Percentiles rank a stretch among this genome's conserved stretches.
These are phyloP conservation scores for Chaenocephalus aceratus DNA, from an alignment of 2,113 vertebrate species.

Conservation along the genomic window DNA sequence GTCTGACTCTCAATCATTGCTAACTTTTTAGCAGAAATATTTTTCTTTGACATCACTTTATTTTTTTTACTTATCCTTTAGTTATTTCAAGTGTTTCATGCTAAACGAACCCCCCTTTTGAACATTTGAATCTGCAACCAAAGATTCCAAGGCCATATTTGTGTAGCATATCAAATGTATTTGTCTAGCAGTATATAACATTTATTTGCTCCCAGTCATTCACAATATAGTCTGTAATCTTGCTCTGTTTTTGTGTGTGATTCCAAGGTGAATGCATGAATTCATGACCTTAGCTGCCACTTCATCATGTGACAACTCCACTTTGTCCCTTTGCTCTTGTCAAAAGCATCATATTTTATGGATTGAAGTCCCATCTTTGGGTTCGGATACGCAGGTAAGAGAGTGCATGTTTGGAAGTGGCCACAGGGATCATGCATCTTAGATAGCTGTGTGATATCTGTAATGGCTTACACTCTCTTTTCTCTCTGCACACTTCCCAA, in stretches of 20 bases:
- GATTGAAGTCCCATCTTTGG: conserved; percentile 40
- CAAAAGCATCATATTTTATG: conserved; percentile 59
- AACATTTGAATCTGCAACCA: too few species aligned
- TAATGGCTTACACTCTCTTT: conserved; percentile 68
- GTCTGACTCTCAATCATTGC: too few species aligned
- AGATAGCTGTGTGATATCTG: conserved; percentile 50
- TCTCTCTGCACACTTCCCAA: conserved; percentile 16
- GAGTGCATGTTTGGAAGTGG: conserved; percentile 62
- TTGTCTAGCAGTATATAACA: too few species aligned
- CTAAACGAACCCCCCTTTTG: too few species aligned
- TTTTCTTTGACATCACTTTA: too few species aligned
- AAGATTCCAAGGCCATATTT: too few species aligned
- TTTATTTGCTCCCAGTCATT: too few species aligned
- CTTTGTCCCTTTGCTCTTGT: conserved; percentile 26
- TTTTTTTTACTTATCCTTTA: too few species aligned
- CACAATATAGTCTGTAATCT: background rate
- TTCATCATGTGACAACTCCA: background rate
- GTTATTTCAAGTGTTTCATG: too few species aligned
- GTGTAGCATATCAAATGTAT: too few species aligned
- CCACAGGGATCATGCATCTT: conserved; percentile 59
- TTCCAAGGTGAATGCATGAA: conserved; percentile 6
- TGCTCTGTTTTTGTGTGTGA: background rate
- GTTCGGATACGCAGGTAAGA: conserved; percentile 67
- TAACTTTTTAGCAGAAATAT: too few species aligned
- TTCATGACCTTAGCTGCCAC: background rate